phyloP scores from a whole-genome alignment of 2,888 invertebrate species.

The Muschampia plurimacula region DNA sequence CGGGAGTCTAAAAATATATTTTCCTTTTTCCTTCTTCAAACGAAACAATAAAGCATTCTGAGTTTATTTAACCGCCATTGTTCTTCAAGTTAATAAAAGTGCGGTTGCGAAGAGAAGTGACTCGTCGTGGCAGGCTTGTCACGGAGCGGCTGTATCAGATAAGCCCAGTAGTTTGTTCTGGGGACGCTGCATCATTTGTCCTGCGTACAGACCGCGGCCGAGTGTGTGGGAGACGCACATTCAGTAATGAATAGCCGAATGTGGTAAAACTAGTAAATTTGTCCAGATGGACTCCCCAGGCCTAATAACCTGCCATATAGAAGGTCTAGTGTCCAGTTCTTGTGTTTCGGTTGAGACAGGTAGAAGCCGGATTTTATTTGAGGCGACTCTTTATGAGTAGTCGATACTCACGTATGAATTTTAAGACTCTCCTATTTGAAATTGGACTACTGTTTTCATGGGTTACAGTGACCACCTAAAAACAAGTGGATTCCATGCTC shows the following conservation, averaged over 20 bases:
- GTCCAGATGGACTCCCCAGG: too few species aligned
- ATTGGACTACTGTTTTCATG: too few species aligned
- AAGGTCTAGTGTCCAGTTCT: too few species aligned
- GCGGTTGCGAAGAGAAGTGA: slow-evolving; percentile 46
- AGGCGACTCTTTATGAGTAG: too few species aligned
- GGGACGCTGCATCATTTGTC: slow-evolving; percentile 75
- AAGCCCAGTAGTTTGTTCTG: slow-evolving; percentile 80
- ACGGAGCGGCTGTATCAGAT: slow-evolving; percentile 80
- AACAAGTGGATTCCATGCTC: too few species aligned
- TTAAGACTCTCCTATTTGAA: too few species aligned
- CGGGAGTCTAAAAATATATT: neutral
- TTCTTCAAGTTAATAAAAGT: slow-evolving; percentile 39
- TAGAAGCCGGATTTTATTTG: too few species aligned
- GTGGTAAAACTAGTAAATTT: neutral
- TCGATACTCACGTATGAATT: too few species aligned
- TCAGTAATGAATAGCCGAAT: slow-evolving; percentile 35
- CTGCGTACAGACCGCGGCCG: slow-evolving; percentile 62
- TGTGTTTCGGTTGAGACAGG: too few species aligned
- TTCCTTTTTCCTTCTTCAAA: slow-evolving; percentile 10
- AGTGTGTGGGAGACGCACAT: slow-evolving; percentile 71
- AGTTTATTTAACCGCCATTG: slow-evolving; percentile 37
- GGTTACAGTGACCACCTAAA: too few species aligned
- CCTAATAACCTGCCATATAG: too few species aligned
- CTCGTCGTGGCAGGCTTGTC: slow-evolving; percentile 64
- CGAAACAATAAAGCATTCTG: slow-evolving; percentile 30